Evolutionary conservation across 2,888 invertebrate genomes (phyloP), one percentile per base, ranked within the genome.

Genomic region (Argyresthia goedartella): DNA sequence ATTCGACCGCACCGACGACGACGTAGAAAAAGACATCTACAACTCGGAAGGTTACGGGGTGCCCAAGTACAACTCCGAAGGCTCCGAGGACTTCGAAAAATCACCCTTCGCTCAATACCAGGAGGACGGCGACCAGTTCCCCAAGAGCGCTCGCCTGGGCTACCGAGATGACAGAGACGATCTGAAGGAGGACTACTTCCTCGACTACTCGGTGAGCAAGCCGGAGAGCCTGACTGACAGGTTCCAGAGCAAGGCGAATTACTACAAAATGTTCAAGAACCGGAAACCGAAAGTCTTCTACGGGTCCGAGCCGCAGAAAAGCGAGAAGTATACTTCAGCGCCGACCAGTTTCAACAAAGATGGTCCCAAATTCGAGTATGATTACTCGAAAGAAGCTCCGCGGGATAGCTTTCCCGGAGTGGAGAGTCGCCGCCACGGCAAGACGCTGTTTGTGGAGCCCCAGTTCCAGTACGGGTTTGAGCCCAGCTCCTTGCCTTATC

Each of bases 381-480:
- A 71, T 56, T 81, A 76, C 52, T 67, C 69, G 0, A 78, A 76
- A 57, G 73, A 68, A 42, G 53, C 63, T 41, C 72, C 75, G 1
- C 67, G 67, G 36, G 82, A 82, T 55, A 79, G 56, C 52, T 69
- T 72, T 1, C 77, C 81, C 8, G 70, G 64, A 52, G 76, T 75
- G 0, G 73, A 81, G 6, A 76, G 78, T 3, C 64, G 62, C 44
- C 74, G 71, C 52, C 75, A 66, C 53, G 65, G 60, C 52, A 77
- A 70, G 60, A 81, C 81, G 41, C 73, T 73, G 54, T 82, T 84
- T 53, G 81, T 85, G 42, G 84, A 85, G 58, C 87, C 87, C 0
- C 84, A 81, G 55, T 86, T 80, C 59, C 85, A 87, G 57, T 87
- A 86, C 58, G 87, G 87, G 8, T 87, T 87, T 61, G 82, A 85